A percentile compares a stretch with the other conserved stretches of the same genome.
These are phyloP conservation scores for Barnardius zonarius DNA, from an alignment of 2,113 vertebrate species.

Conservation along the genomic window DNA sequence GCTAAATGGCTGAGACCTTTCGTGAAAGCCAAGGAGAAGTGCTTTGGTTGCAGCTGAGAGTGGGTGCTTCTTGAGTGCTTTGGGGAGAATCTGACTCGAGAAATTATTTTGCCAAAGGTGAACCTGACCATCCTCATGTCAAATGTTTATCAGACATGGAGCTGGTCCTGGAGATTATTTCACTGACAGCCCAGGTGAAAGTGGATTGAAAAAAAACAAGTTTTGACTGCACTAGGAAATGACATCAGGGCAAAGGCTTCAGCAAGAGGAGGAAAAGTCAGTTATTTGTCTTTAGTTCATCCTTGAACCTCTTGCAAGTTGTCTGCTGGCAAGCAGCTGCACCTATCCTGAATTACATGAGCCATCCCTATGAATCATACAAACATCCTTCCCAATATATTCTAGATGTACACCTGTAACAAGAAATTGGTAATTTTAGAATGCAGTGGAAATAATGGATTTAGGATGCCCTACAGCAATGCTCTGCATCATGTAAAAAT, in stretches of 20 bases:
- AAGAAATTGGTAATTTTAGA: not conserved
- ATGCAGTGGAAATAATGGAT: not conserved
- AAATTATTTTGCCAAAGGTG: not conserved
- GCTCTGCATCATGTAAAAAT: not conserved
- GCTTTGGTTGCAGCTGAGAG: not conserved
- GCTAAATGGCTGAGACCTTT: not conserved
- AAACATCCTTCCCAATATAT: not conserved
- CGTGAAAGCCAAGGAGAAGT: not conserved
- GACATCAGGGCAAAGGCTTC: not conserved
- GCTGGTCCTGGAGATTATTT: not conserved
- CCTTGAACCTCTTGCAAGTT: not conserved
- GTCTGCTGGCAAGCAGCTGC: not conserved
- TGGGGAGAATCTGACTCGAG: not conserved
- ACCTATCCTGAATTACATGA: not conserved
- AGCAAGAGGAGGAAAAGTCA: not conserved
- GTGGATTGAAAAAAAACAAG: not conserved
- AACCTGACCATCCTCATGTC: not conserved
- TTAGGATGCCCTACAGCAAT: not conserved
- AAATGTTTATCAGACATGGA: not conserved
- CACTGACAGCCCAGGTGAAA: not conserved
- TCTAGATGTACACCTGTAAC: not conserved
- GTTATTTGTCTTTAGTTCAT: not conserved
- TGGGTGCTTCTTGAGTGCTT: not conserved
- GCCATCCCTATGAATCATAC: not conserved
- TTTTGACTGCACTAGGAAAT: not conserved